Evolutionary conservation across 2,888 invertebrate genomes (phyloP), one percentile per base, ranked within the genome.

Genomic region (Pseudeuparius sepicola): DNA sequence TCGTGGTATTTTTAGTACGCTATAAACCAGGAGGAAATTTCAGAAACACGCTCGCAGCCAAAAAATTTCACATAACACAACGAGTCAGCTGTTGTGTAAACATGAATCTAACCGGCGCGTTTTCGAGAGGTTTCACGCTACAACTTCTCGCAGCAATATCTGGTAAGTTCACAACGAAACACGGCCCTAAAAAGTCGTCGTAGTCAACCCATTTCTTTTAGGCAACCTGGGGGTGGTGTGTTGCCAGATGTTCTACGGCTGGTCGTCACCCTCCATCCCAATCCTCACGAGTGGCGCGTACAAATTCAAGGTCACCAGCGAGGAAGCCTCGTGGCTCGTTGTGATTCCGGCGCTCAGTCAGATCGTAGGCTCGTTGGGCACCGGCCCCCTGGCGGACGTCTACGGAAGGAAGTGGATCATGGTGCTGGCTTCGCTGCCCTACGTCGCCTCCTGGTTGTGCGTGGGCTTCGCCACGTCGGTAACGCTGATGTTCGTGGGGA

Each of bases 291-390:
- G 64, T 26, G 43, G 56, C 14, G 60, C 65, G 16, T 68, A 70
- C 43, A 54, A 59, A n/a, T 69, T 73, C 50, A 64, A 61, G 30
- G 66, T 71, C 35, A 57, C 64, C 14, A 35, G 52, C 11, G 64
- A 65, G 35, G 63, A 73, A 48, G 67, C 67, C 47, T 71, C 74
- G 49, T 73, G 73, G 73, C 65, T 74, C 52, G 72, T 71, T 1
- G 74, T 75, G 27, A 68, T 77, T 51, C 74, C 73, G 57, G 69
- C 75, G 43, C 61, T 77, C 32, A 77, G 75, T 45, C 73, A 73
- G 2, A 67, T 74, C 7, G 56, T 75, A 24, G 76, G 76, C 18
- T 73, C 73, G n/a, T 56, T 74, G n/a, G 60, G 73, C 14, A 68
- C 75, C n/a, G 75, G 73, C n/a, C 65, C 74, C 50, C 60, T 73